These are phyloP conservation scores for Villa cingulata DNA, from an alignment of 2,888 invertebrate species.

Conservation along the genomic window DNA sequence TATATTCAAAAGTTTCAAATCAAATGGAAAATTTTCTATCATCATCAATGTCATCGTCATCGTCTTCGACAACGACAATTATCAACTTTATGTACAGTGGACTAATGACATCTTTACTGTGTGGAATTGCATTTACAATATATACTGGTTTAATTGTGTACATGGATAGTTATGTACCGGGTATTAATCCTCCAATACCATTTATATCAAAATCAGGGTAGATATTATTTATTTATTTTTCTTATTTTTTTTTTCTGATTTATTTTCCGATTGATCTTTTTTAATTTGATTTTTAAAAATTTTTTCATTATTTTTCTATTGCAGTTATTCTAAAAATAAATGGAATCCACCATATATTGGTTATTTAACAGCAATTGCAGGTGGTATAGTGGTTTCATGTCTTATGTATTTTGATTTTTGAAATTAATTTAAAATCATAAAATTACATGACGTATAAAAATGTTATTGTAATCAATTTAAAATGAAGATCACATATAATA, in stretches of 20 bases:
- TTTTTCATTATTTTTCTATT: slow-evolving; percentile 18
- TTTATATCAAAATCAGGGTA: slow-evolving; percentile 40
- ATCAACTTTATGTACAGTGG: neutral
- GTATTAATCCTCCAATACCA: slow-evolving; percentile 44
- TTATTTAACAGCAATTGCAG: slow-evolving; percentile 37
- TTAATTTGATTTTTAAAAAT: no score
- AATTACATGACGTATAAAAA: no score
- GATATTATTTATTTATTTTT: slow-evolving; percentile 11
- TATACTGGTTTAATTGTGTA: slow-evolving; percentile 47
- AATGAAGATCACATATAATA: no score
- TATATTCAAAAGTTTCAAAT: no score
- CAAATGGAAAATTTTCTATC: neutral
- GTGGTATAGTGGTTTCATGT: slow-evolving; percentile 36
- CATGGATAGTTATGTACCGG: slow-evolving; percentile 46
- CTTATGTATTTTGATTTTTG: slow-evolving; percentile 30
- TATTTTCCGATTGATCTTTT: no score
- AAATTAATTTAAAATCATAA: no score
- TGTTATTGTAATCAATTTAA: no score
- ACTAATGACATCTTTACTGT: slow-evolving; percentile 24
- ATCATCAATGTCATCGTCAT: neutral
- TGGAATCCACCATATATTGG: slow-evolving; percentile 33
- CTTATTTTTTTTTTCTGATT: neutral
- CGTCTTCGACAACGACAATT: no score
- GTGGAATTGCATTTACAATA: slow-evolving; percentile 39
- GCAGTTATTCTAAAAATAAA: slow-evolving; percentile 26